Conservation (phyloP, 2,113 vertebrate species). For the Galeopterus variegatus region DNA sequence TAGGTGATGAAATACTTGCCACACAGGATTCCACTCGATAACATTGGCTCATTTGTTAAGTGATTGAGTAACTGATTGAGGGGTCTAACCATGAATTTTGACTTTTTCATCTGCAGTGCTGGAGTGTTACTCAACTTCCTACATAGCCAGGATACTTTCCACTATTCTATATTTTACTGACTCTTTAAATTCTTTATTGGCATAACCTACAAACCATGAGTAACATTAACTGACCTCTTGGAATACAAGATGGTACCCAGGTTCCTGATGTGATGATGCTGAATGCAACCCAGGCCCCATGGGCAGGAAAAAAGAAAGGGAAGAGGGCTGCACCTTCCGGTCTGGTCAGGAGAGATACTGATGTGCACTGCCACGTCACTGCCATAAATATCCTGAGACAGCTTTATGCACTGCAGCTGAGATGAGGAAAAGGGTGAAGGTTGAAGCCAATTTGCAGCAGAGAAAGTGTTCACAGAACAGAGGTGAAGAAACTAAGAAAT, state of each 20-base stretch:
- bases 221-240: not conserved
- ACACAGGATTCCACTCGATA: not conserved
- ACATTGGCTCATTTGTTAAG: not conserved
- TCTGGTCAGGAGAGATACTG: not conserved
- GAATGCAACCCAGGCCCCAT: not conserved
- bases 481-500: not conserved
- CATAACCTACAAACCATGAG: not conserved
- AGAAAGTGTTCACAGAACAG: not conserved
- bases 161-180: not conserved
- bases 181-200: not conserved
- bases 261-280: not conserved
- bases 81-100: not conserved
- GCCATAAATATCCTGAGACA: not conserved
- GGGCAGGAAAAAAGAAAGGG: not conserved
- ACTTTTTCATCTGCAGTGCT: not conserved
- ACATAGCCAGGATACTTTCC: not conserved
- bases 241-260: not conserved
- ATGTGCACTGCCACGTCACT: accelerated
- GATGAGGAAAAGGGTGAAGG: not conserved
- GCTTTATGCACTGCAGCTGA: accelerated
- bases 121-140: not conserved
- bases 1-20: not conserved
- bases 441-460: not conserved
- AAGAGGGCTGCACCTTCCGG: accelerated
- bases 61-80: not conserved